Percentiles rank a stretch among this genome's conserved stretches.
These are phyloP conservation scores for Pteronura brasiliensis DNA, from an alignment of 2,113 vertebrate species.

Conservation along the genomic window DNA sequence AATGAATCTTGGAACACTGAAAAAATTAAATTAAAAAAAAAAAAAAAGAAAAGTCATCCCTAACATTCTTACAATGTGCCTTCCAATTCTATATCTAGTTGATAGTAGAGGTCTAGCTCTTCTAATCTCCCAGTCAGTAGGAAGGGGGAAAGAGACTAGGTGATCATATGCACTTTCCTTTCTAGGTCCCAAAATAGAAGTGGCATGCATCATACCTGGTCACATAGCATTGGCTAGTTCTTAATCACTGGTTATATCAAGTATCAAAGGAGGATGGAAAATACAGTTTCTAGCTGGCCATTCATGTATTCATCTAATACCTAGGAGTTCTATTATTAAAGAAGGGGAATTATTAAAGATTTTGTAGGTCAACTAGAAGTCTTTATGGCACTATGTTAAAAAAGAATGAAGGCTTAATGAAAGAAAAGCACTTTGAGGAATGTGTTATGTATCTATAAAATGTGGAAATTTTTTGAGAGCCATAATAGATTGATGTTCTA, in stretches of 20 bases:
- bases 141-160: not conserved
- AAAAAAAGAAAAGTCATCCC: not conserved
- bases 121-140: not conserved
- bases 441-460: not conserved
- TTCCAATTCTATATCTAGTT: not conserved
- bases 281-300: not conserved
- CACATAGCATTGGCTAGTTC: not conserved
- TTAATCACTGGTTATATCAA: not conserved
- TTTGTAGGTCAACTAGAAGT: not conserved
- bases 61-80: not conserved
- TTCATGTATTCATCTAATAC: not conserved
- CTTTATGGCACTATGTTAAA: not conserved
- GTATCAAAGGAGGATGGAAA: not conserved
- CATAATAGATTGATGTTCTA: not conserved
- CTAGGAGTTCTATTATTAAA: not conserved
- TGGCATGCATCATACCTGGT: not conserved
- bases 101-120: not conserved
- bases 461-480: not conserved
- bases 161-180: not conserved
- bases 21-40: no score
- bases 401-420: not conserved
- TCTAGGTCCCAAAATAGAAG: not conserved
- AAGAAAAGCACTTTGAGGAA: not conserved
- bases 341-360: not conserved
- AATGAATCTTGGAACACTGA: no score